These are phyloP conservation scores for Lasiommata megera DNA, from an alignment of 2,888 invertebrate genomes.

Conservation along the genomic window DNA sequence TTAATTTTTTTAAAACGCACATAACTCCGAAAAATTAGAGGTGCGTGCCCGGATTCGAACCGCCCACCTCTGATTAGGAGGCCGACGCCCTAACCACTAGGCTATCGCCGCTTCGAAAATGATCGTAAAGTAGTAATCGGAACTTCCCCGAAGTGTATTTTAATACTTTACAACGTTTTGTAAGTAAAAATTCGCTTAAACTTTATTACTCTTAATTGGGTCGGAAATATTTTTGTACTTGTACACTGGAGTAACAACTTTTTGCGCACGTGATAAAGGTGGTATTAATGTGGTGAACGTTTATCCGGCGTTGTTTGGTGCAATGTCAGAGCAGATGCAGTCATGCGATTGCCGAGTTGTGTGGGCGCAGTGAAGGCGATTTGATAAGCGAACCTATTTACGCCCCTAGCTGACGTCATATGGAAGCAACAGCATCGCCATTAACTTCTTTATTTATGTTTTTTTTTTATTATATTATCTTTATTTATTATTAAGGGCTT, in stretches of 20 bases:
- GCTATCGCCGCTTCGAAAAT: conserved; percentile 15
- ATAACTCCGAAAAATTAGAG: too few species aligned
- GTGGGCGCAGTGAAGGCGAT: conserved; percentile 14
- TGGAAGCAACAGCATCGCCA: too few species aligned
- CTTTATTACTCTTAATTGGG: conserved; percentile 53
- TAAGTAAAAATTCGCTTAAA: conserved; percentile 36
- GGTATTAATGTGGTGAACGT: not conserved
- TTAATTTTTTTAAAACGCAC: too few species aligned
- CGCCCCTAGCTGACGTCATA: not conserved
- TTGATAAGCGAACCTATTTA: conserved; percentile 7
- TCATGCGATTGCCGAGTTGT: conserved; percentile 16
- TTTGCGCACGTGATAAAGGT: not conserved
- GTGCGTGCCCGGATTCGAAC: too few species aligned
- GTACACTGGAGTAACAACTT: conserved; percentile 3
- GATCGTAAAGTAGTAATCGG: conserved; percentile 22
- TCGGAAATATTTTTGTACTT: not conserved
- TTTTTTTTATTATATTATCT: too few species aligned
- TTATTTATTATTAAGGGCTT: too few species aligned
- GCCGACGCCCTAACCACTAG: too few species aligned
- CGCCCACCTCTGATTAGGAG: too few species aligned
- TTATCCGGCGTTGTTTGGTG: conserved; percentile 2
- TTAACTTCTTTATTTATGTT: too few species aligned
- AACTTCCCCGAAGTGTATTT: conserved; percentile 30
- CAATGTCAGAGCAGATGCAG: conserved; percentile 9
- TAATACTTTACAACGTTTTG: conserved; percentile 26